Conservation (phyloP, 2,113 vertebrate species). For the Isichthys henryi region DNA sequence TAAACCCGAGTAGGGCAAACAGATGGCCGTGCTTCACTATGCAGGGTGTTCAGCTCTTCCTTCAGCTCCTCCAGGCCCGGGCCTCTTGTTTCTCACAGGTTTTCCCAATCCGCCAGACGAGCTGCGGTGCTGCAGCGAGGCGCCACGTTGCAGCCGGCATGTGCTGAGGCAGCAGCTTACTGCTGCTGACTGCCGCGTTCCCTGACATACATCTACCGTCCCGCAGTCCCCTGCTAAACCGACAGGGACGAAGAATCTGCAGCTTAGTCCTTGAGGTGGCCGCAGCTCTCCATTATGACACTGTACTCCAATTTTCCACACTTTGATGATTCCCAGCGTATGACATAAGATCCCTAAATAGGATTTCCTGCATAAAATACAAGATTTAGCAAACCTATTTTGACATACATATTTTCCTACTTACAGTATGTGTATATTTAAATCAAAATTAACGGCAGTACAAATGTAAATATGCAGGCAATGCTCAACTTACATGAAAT, state of each 20-base stretch:
- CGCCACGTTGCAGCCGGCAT: conserved; percentile 34
- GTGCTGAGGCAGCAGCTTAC: conserved; percentile 62
- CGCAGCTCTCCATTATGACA: background rate
- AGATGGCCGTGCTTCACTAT: conserved; percentile 53
- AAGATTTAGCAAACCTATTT: background rate
- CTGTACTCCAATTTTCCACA: background rate
- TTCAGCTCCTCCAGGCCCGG: conserved; percentile 33
- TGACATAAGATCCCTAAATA: background rate
- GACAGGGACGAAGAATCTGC: conserved; percentile 42
- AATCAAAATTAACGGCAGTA: background rate
- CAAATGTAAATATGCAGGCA: background rate
- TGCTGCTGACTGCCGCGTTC: conserved; percentile 45
- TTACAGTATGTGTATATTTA: background rate
- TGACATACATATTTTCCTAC: background rate
- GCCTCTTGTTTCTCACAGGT: conserved; percentile 50
- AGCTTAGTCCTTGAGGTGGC: background rate
- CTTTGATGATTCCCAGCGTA: background rate
- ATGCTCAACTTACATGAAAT: background rate
- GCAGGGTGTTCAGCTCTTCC: conserved; percentile 53
- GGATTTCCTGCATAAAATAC: background rate
- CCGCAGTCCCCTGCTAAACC: conserved; percentile 47
- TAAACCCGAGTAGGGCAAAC: conserved; percentile 35
- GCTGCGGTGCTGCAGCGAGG: conserved; percentile 48
- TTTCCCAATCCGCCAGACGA: conserved; percentile 60
- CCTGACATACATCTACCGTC: conserved; percentile 58